phyloP scores from a whole-genome alignment of 2,888 invertebrate genomes.

The Encarsia formosa region DNA sequence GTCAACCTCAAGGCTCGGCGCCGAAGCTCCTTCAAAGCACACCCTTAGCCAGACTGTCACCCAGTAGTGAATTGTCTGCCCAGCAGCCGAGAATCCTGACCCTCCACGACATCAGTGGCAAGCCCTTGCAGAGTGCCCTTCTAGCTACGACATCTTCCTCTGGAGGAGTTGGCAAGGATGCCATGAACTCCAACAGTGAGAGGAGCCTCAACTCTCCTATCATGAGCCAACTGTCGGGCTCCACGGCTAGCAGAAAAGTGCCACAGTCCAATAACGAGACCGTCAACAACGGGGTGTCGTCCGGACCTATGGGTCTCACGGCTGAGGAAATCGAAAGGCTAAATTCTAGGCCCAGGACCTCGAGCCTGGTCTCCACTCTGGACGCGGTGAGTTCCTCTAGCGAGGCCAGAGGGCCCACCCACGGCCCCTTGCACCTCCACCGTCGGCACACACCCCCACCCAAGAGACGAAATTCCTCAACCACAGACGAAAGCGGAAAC shows the following conservation, averaged over 20 bases:
- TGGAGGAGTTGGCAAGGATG: slow-evolving; percentile 82
- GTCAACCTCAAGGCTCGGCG: slow-evolving; percentile 56
- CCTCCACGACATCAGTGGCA: slow-evolving; percentile 88
- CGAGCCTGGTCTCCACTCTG: slow-evolving; percentile 85
- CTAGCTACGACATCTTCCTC: slow-evolving; percentile 86
- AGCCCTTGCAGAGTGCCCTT: slow-evolving; percentile 83
- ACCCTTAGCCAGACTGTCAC: slow-evolving; percentile 83
- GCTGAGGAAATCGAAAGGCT: slow-evolving; percentile 91
- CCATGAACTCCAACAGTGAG: slow-evolving; percentile 87
- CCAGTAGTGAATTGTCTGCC: slow-evolving; percentile 85
- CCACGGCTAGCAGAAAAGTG: slow-evolving; percentile 73
- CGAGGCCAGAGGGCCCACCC: slow-evolving; percentile 69
- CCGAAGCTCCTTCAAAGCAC: slow-evolving; percentile 80
- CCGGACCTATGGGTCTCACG: slow-evolving; percentile 76
- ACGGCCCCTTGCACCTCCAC: slow-evolving; percentile 66
- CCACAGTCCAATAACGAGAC: slow-evolving; percentile 63
- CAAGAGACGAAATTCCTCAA: slow-evolving; percentile 69
- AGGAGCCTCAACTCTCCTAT: slow-evolving; percentile 88
- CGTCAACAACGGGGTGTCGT: slow-evolving; percentile 60
- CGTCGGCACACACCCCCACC: slow-evolving; percentile 65
- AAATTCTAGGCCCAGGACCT: slow-evolving; percentile 81
- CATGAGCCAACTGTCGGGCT: slow-evolving; percentile 85
- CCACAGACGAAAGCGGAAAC: slow-evolving; percentile 89
- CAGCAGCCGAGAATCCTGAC: slow-evolving; percentile 92
- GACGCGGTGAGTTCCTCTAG: slow-evolving; percentile 92